Base-by-base conservation (phyloP, 2,888 invertebrate genomes). In the Idaea aversata region DNA sequence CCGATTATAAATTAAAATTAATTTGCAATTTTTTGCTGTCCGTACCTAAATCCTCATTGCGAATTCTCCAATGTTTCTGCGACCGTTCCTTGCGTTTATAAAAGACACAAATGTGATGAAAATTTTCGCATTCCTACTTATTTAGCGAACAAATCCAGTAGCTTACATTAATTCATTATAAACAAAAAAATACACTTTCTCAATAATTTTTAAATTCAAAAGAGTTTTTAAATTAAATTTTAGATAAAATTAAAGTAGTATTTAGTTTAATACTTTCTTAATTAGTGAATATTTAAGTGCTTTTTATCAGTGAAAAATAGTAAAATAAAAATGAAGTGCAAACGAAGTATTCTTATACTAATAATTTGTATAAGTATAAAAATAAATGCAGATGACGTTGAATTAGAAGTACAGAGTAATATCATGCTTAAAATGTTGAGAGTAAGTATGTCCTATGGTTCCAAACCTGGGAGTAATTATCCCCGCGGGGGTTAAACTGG, bases 11-110 rank as follows among this genome's bases (percentile, higher is more conserved):
- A 0, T 0, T 0, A 13, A 10, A 47, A 47, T 6, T 4, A n/a
- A 13, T 34, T 64, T 65, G 47, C 57, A n/a, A 4, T 71, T 83
- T 81, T 84, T 64, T 87, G 84, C 82, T 59, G 67, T 75, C 87
- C 57, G 64, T 91, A 87, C 83, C 67, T 72, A 79, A 79, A 83
- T 83, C 80, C 78, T 82, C 80, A 88, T 91, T 88, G 81, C 78
- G 72, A 81, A 90, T 90, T 90, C 90, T 76, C 72, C 61, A 71
- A 72, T 79, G 77, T 72, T 72, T 69, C 67, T 70, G 15, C 63
- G 63, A 59, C 63, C 69, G 67, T 65, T 57, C 65, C 72, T 67
- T 70, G 74, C 77, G 83, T 88, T 91, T 91, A 91, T 91, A 91
- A 89, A 89, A 91, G 88, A 83, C 79, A 73, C 77, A 79, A 78